Percentiles rank a stretch among this genome's conserved stretches.
Conservation (phyloP, 2,113 vertebrate genomes). For the Numida meleagris region DNA sequence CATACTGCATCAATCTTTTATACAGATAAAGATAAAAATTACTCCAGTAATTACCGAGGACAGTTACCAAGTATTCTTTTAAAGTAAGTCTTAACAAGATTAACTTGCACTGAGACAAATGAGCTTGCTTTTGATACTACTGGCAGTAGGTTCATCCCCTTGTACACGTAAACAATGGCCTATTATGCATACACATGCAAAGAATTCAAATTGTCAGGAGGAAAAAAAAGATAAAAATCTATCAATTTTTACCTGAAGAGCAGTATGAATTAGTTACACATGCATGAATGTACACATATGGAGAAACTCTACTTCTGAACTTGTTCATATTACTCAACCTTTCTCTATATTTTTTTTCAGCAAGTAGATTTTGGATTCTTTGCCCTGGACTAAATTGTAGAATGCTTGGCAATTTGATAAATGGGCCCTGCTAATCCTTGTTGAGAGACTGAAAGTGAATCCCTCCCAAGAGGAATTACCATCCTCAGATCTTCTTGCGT, state of each 20-base stretch:
- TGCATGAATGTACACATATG: neutral
- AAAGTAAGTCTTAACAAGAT: neutral
- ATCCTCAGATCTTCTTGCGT: neutral
- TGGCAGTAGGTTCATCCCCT: neutral
- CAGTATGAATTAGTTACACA: neutral
- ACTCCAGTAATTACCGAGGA: neutral
- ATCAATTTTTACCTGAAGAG: neutral
- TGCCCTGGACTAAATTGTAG: neutral
- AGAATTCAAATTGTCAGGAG: neutral
- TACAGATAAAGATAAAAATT: neutral
- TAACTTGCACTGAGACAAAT: neutral
- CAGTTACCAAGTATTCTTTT: neutral
- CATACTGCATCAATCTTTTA: neutral
- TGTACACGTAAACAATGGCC: neutral
- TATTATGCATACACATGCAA: neutral
- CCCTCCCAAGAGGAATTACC: neutral
- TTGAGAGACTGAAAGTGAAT: neutral
- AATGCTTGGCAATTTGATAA: neutral
- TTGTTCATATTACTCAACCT: neutral
- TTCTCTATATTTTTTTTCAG: neutral
- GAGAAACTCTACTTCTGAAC: neutral
- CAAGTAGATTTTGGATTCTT: neutral
- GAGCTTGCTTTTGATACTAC: neutral
- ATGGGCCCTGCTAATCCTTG: neutral
- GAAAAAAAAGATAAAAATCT: neutral